Base-by-base conservation (phyloP, 2,888 invertebrate genomes). In the Teleogryllus oceanicus region DNA sequence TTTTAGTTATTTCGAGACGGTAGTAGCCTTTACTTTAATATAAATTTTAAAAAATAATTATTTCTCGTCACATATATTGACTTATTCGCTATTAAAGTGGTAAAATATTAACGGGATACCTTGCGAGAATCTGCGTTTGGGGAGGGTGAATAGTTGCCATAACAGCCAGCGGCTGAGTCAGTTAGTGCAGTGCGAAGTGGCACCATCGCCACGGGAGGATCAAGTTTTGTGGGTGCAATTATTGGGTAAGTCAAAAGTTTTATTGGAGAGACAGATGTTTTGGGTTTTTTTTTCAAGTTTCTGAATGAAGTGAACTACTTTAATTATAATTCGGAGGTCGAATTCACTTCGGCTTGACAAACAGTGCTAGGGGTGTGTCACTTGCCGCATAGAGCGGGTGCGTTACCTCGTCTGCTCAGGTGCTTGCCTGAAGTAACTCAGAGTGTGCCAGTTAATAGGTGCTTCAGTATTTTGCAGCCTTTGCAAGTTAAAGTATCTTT, bases 171-270 rank as follows among this genome's bases (percentile, higher is more conserved):
- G 62, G 16, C 62, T 62, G 62, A 62, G 62, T 62, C 62, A 62
- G 62, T 62, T 62, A 62, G 62, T n/a, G 62, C n/a, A 62, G 62
- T 62, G 62, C 62, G 62, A n/a, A 62, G 62, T 62, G 62, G 62
- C 62, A 62, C 62, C 62, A 62, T 62, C 62, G 62, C 62, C 62
- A 62, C 62, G 62, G 62, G 2, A 62, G 62, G 62, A 62, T 62
- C 62, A 62, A 62, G 62, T 62, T 62, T 62, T 62, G 62, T 62
- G 62, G 62, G 13, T 62, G 62, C 62, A 62, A 18, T 62, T 18
- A 18, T n/a, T 62, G 62, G 62, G 62, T 62, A 62, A 62, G 62
- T 62, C n/a, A 62, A 18, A 18, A 18, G 37, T 37, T 37, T 37
- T 37, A 37, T 37, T 37, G 37, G 37, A 37, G 37, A 37, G 37